A percentile compares a stretch with the other conserved stretches of the same genome.
Evolutionary conservation across 1,140 invertebrate species (phyloP).

Genomic region (Pollicipes pollicipes): DNA sequence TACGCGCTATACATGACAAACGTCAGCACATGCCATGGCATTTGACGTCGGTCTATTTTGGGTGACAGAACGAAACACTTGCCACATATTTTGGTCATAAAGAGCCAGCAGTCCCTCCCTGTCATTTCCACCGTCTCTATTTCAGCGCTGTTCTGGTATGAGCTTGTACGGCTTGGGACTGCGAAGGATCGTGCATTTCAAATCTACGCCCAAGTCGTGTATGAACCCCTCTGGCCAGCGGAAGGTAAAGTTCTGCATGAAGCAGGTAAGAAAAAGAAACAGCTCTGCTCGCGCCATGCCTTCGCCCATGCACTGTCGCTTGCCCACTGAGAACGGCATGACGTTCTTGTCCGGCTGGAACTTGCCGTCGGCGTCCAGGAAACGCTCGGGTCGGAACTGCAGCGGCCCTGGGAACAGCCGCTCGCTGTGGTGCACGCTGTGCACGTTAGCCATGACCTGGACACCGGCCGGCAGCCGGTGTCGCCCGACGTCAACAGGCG

Average conservation of each 20-base stretch:
- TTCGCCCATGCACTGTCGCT: conserved; percentile 70
- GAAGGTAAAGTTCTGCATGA: conserved; percentile 61
- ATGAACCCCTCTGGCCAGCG: conserved; percentile 6
- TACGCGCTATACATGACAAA: too few relatives aligned
- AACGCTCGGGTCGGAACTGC: conserved; percentile 53
- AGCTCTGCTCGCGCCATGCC: conserved; percentile 62
- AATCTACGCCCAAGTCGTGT: conserved; percentile 15
- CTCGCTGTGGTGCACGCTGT: background rate
- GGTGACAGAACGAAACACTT: too few relatives aligned
- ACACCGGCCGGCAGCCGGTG: background rate
- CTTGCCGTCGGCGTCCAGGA: conserved; percentile 41
- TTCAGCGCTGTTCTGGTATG: background rate
- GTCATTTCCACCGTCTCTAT: background rate
- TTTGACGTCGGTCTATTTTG: too few relatives aligned
- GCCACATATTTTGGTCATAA: conserved; percentile 26
- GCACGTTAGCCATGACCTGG: background rate
- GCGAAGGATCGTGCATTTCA: background rate
- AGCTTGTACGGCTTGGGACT: conserved; percentile 2
- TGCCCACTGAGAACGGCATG: conserved; percentile 51
- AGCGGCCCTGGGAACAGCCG: conserved; percentile 32
- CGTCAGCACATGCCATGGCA: too few relatives aligned
- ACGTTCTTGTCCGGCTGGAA: conserved; percentile 37
- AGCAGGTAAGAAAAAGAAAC: conserved; percentile 56
- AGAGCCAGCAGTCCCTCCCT: background rate
- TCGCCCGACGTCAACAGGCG: background rate